A percentile compares a stretch with the other conserved stretches of the same genome.
phyloP scores from a whole-genome alignment of 2,888 invertebrate species.

The Torymus auratus region DNA sequence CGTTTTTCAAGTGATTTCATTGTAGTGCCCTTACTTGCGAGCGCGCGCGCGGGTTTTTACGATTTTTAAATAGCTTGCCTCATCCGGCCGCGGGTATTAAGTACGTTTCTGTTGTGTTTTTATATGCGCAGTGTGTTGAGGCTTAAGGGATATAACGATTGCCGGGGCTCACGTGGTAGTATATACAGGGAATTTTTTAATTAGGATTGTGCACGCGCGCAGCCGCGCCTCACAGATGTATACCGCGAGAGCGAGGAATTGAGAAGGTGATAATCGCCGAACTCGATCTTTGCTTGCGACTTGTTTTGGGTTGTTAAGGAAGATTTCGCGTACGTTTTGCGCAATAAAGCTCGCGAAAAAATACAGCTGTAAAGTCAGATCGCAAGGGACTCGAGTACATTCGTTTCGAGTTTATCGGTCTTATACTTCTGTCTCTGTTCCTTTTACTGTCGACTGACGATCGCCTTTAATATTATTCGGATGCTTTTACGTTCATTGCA shows the following conservation, averaged over 20 bases:
- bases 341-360: constrained; percentile 40
- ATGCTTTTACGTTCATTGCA: background rate
- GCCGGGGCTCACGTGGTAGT: too few species aligned
- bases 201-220: constrained; percentile 33
- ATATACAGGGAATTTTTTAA: constrained; percentile 37
- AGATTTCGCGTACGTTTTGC: constrained; percentile 21
- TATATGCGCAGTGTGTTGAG: background rate
- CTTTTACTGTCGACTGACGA: background rate
- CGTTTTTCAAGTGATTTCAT: constrained; percentile 51
- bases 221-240: background rate
- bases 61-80: constrained; percentile 43
- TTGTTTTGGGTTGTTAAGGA: constrained; percentile 26
- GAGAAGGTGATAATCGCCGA: constrained; percentile 40
- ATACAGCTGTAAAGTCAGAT: constrained; percentile 26
- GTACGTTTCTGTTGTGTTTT: constrained; percentile 25
- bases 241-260: constrained; percentile 5
- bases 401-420: constrained; percentile 24
- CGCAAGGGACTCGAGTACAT: constrained; percentile 8
- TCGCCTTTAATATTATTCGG: background rate
- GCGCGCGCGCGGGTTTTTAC: constrained; percentile 26
- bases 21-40: constrained; percentile 12
- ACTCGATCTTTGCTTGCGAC: constrained; percentile 28
- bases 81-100: too few species aligned
- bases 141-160: too few species aligned
- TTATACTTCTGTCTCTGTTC: background rate